Conservation (phyloP, 2,797 vertebrate species). For the Takifugu ocellatus region DNA sequence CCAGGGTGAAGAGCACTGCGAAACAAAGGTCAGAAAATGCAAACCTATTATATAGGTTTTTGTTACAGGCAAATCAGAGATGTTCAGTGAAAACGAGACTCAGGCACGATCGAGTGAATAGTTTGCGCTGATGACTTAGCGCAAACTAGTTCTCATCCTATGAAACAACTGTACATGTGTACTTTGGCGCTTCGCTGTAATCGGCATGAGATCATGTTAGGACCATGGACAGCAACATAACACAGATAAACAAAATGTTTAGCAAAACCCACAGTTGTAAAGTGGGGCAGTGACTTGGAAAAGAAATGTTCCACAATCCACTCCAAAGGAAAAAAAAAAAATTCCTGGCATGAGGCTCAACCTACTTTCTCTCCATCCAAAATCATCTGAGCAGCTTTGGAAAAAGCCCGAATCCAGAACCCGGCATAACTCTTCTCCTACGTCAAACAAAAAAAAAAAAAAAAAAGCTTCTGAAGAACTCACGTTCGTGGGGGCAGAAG, state of each 20-base stretch:
- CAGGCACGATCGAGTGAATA: constrained; percentile 1
- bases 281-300: constrained; percentile 59
- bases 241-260: constrained; percentile 62
- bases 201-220: constrained; percentile 36
- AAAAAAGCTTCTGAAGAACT: constrained; percentile 55
- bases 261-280: constrained; percentile 50
- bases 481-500: constrained; percentile 97
- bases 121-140: too few relatives aligned
- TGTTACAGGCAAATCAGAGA: too few relatives aligned
- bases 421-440: background rate
- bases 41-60: too few relatives aligned
- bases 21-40: background rate
- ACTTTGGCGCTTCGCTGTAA: constrained; percentile 35
- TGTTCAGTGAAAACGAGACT: background rate
- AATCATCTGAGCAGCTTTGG: constrained; percentile 41
- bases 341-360: constrained; percentile 55
- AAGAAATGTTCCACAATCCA: constrained; percentile 48
- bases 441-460: too few relatives aligned
- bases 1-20: constrained; percentile 92
- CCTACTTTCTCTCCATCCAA: constrained; percentile 58
- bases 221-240: constrained; percentile 59
- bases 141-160: constrained; percentile 35
- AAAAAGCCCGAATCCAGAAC: constrained; percentile 23
- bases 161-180: constrained; percentile 54
- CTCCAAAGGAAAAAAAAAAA: constrained; percentile 43